A percentile compares a stretch with the other conserved stretches of the same genome.
These are phyloP conservation scores for Jaculus jaculus DNA, from an alignment of 2,113 vertebrate genomes.

Conservation along the genomic window DNA sequence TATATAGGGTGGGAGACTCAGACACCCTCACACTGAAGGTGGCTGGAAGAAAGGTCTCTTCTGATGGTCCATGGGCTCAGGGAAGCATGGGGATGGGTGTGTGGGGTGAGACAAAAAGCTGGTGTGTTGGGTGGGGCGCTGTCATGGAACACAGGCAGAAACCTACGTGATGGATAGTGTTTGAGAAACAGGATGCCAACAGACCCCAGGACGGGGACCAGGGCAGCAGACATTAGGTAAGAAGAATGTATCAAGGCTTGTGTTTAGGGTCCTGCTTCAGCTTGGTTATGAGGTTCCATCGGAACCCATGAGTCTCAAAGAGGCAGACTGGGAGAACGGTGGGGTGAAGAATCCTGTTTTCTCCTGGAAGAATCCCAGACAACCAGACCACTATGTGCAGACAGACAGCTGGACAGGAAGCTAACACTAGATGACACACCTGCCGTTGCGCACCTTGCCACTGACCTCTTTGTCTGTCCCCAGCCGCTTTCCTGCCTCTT, in stretches of 20 bases:
- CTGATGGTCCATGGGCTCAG: not conserved
- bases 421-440: not conserved
- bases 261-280: not conserved
- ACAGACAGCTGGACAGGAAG: not conserved
- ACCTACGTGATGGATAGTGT: not conserved
- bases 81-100: not conserved
- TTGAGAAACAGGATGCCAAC: not conserved
- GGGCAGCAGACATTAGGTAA: too few relatives aligned
- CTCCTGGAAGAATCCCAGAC: not conserved
- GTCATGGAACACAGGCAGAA: not conserved
- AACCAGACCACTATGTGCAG: not conserved
- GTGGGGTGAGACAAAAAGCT: not conserved
- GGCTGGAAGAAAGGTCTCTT: not conserved
- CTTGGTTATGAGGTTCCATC: not conserved
- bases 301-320: not conserved
- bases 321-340: not conserved
- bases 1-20: not conserved
- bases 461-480: not conserved
- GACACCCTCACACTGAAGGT: not conserved
- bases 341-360: not conserved
- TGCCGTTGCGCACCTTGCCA: not conserved
- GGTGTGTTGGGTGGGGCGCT: not conserved
- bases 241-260: rapidly evolving
- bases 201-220: not conserved
- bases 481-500: not conserved